Evolutionary conservation across 1,140 invertebrate species (phyloP).

Genomic region (Hylaeus volcanicus): DNA sequence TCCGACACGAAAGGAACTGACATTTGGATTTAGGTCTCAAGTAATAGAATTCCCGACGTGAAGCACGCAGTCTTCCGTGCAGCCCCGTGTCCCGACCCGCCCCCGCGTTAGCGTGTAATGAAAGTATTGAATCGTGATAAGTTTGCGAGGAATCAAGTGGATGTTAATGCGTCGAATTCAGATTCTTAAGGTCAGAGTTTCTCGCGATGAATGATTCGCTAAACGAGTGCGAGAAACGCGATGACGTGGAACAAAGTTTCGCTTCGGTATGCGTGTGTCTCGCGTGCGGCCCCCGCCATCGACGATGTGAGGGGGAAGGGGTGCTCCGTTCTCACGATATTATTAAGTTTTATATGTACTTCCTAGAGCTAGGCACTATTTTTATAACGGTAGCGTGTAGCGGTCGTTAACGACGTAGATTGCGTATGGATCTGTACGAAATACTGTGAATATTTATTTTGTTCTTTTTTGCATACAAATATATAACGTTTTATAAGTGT

Average conservation of each 20-base stretch:
- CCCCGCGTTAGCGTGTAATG: conserved; percentile 19
- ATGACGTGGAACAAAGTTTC: background rate
- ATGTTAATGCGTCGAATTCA: conserved; percentile 14
- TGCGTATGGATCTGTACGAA: conserved; percentile 25
- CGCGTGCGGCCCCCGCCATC: background rate
- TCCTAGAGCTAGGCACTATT: conserved; percentile 23
- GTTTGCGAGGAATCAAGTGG: conserved; percentile 7
- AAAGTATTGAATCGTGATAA: conserved; percentile 44
- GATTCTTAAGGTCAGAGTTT: conserved; percentile 19
- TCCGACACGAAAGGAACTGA: background rate
- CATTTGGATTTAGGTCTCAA: background rate
- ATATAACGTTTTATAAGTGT: conserved; percentile 39
- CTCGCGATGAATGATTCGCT: background rate
- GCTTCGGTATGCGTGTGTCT: background rate
- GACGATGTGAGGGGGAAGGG: too few species aligned
- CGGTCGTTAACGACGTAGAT: background rate
- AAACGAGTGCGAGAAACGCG: background rate
- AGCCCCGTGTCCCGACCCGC: too few species aligned
- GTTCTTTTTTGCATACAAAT: conserved; percentile 26
- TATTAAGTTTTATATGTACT: conserved; percentile 28
- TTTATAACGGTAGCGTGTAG: conserved; percentile 27
- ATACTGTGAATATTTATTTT: conserved; percentile 44
- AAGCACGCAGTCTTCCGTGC: too few species aligned
- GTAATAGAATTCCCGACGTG: too few species aligned
- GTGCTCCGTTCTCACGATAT: background rate